These are phyloP conservation scores for Macrotus californicus DNA, from an alignment of 2,113 vertebrate species.

Conservation along the genomic window DNA sequence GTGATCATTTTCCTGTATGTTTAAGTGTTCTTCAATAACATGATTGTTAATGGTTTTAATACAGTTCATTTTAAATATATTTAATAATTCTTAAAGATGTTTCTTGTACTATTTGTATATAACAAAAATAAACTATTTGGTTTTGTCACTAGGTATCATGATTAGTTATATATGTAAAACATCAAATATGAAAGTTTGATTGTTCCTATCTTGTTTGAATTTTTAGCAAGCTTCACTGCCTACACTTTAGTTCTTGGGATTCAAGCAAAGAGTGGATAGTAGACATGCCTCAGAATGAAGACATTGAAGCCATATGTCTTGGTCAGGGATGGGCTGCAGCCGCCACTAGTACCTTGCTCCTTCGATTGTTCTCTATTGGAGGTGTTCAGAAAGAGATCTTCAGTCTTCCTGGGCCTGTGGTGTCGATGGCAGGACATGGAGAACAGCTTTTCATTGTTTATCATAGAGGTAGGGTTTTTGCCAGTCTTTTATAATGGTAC, in stretches of 20 bases:
- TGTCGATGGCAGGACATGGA: constrained; percentile 91
- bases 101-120: background rate
- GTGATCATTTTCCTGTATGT: background rate
- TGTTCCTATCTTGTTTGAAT: constrained; percentile 8
- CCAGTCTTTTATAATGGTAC: background rate
- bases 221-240: constrained; percentile 93
- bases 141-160: background rate
- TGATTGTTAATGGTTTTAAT: background rate
- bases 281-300: constrained; percentile 90
- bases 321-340: constrained; percentile 94
- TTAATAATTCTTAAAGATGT: background rate
- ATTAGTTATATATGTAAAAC: background rate
- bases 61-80: background rate
- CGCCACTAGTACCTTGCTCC: constrained; percentile 84
- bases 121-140: background rate
- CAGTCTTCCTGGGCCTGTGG: constrained; percentile 90
- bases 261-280: constrained; percentile 96
- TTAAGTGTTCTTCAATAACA: background rate
- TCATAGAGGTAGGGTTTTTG: constrained; percentile 86
- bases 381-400: constrained; percentile 93
- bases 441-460: constrained; percentile 91
- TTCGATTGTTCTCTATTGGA: constrained; percentile 90
- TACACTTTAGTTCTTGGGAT: constrained; percentile 97
- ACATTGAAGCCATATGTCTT: constrained; percentile 87
- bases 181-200: background rate